These are phyloP conservation scores for Perdix hodgsoniae DNA, from an alignment of 2,797 vertebrate genomes.

Conservation along the genomic window DNA sequence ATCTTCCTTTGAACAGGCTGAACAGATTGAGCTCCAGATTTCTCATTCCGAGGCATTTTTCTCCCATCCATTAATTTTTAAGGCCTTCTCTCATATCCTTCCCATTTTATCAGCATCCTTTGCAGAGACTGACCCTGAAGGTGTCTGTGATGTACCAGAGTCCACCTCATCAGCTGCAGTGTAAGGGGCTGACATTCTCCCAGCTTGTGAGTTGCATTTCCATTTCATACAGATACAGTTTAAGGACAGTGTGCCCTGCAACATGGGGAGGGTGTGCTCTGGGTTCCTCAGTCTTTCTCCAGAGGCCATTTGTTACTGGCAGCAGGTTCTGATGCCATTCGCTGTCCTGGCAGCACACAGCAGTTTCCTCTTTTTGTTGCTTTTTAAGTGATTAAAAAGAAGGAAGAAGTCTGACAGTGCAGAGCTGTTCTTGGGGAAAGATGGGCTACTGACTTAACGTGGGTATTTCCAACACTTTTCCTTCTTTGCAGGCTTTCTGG, in stretches of 20 bases:
- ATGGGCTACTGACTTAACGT: background rate
- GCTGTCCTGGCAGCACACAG: background rate
- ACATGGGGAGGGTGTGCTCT: background rate
- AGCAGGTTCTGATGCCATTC: background rate
- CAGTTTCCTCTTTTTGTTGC: background rate
- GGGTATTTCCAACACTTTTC: background rate
- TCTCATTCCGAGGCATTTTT: background rate
- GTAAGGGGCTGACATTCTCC: background rate
- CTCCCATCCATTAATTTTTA: conserved; percentile 4
- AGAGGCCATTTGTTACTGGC: background rate
- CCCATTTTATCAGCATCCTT: background rate
- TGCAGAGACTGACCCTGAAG: background rate
- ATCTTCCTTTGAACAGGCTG: background rate
- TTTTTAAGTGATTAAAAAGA: background rate
- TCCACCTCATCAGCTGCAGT: rapidly evolving
- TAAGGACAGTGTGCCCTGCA: background rate
- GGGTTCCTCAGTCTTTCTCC: background rate
- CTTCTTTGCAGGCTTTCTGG: conserved; percentile 11
- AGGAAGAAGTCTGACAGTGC: background rate
- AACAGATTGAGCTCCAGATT: background rate
- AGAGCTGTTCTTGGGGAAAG: background rate
- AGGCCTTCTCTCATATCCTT: background rate
- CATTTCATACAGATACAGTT: rapidly evolving
- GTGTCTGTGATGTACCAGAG: background rate
- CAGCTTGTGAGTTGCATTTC: background rate